Conservation (phyloP, 1,140 invertebrate species). For the Camponotus vicinus region DNA sequence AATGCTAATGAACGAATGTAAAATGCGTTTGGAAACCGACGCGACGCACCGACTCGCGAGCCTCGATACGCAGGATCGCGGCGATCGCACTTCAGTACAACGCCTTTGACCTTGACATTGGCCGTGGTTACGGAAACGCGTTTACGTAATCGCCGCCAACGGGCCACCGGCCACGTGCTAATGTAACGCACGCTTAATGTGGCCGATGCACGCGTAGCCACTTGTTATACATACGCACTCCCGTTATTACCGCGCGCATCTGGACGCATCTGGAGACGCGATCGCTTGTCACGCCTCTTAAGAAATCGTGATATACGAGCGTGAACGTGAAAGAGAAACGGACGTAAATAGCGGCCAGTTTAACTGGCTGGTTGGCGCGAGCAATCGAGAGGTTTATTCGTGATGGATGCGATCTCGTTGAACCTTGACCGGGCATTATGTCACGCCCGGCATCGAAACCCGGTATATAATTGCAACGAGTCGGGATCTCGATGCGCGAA, state of each 20-base stretch:
- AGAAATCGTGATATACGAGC: constrained; percentile 1
- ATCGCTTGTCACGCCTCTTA: background rate
- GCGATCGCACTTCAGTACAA: constrained; percentile 7
- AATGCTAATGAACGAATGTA: background rate
- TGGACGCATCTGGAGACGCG: background rate
- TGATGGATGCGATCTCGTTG: constrained; percentile 62
- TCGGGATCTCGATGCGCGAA: background rate
- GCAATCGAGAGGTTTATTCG: constrained; percentile 29
- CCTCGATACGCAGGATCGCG: background rate
- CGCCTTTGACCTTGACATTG: constrained; percentile 74
- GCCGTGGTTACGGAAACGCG: constrained; percentile 57
- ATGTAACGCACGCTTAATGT: constrained; percentile 71
- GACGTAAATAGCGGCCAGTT: background rate
- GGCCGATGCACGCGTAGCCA: constrained; percentile 48
- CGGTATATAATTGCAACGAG: constrained; percentile 16
- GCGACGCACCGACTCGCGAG: background rate
- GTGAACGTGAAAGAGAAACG: constrained; percentile 14
- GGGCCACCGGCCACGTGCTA: constrained; percentile 68
- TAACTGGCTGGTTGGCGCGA: background rate
- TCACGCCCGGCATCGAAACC: constrained; percentile 23
- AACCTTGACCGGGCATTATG: constrained; percentile 50
- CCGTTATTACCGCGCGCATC: background rate
- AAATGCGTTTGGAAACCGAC: background rate
- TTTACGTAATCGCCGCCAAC: constrained; percentile 70
- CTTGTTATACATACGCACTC: constrained; percentile 15